Evolutionary conservation across 2,113 vertebrate species (phyloP).

Genomic region (Litocranius walleri): DNA sequence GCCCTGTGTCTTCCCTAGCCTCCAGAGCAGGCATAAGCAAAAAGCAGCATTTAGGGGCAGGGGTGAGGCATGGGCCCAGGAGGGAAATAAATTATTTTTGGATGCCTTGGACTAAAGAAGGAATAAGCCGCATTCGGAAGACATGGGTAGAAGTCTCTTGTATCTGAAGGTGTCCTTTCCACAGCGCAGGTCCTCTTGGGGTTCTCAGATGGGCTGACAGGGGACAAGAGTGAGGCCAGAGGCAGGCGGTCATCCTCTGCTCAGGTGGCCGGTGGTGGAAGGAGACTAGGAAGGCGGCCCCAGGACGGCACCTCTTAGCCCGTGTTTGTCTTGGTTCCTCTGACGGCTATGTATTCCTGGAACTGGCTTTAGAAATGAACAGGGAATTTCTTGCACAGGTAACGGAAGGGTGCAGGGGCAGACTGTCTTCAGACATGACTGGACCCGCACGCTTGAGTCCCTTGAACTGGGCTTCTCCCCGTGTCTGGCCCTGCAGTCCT

Average conservation of each 20-base stretch:
- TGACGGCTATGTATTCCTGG: not conserved
- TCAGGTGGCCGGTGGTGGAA: not conserved
- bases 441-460: accelerated
- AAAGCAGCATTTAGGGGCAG: not conserved
- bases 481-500: not conserved
- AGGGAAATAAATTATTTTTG: not conserved
- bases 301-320: not conserved
- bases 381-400: not conserved
- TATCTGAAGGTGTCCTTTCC: not conserved
- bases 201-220: no score
- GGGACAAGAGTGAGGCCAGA: not conserved
- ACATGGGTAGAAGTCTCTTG: no score
- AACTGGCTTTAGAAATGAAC: not conserved
- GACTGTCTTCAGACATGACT: not conserved
- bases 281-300: not conserved
- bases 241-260: not conserved
- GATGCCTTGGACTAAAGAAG: not conserved
- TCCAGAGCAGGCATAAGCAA: not conserved
- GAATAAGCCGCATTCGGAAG: not conserved
- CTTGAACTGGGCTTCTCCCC: not conserved
- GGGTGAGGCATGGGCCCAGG: not conserved
- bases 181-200: accelerated
- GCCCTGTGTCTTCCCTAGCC: not conserved
- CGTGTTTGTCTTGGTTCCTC: not conserved
- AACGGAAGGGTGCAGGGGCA: accelerated